A percentile compares a stretch with the other conserved stretches of the same genome.
Evolutionary conservation across 2,797 vertebrate genomes (phyloP).

Genomic region (Poeciliopsis infans): DNA sequence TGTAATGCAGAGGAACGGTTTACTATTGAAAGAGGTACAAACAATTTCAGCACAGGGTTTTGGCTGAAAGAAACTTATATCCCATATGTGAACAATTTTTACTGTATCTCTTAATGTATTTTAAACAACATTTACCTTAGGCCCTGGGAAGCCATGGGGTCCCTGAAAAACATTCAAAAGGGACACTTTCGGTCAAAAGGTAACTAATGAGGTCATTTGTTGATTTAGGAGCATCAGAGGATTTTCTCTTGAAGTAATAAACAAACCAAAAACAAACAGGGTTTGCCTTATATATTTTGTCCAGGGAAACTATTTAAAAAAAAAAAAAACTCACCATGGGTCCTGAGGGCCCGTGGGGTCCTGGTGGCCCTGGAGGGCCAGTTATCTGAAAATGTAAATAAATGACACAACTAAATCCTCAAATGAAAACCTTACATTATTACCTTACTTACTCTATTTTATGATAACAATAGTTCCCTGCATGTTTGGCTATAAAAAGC

Average conservation of each 20-base stretch:
- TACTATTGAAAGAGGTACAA: not conserved
- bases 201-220: not conserved
- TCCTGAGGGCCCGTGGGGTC: slow-evolving; percentile 94
- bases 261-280: not conserved
- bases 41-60: not conserved
- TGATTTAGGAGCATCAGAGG: not conserved
- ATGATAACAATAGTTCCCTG: not conserved
- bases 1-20: not conserved
- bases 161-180: slow-evolving; percentile 83
- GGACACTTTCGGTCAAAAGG: not conserved
- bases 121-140: slow-evolving; percentile 87
- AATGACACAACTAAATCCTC: not conserved
- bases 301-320: not conserved
- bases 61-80: not conserved
- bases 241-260: not conserved
- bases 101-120: not conserved
- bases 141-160: slow-evolving; percentile 94
- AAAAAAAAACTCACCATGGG: slow-evolving; percentile 84
- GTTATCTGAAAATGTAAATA: slow-evolving; percentile 84
- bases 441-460: not conserved
- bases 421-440: not conserved
- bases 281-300: not conserved
- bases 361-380: slow-evolving; percentile 89
- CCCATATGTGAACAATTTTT: not conserved
- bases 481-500: not conserved